Evolutionary conservation across 2,888 invertebrate species (phyloP), one percentile per base, ranked within the genome.

Genomic region (Microplitis manilae): DNA sequence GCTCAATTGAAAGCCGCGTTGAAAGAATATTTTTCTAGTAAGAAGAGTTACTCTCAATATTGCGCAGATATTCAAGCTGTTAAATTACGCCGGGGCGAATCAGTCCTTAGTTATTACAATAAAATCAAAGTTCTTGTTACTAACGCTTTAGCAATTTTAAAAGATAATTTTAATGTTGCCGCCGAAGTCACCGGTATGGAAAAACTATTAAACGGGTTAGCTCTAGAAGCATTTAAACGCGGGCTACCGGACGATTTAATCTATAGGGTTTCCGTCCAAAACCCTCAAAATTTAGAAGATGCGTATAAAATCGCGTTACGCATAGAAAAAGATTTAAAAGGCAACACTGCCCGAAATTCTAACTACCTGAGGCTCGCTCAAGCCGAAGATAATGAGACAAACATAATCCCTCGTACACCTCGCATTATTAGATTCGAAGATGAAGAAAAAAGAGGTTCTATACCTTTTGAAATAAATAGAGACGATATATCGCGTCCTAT

Each of bases 41-140:
- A 62, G 9, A 65, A 65, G 38, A 68, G 73, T 20, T 71, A 76
- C 60, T 71, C 77, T 30, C 70, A 61, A 17, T 74, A 79, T 69
- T 77, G 71, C 17, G 75, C 75, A 1, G 77, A 77, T 39, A 74
- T 79, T 13, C 76, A 75, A 77, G 74, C 62, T 0, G 71, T 76
- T 9, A 40, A 73, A 38, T 40, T 79, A 9, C 15, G 17, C 20
- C 73, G 62, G 38, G 68, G 64, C 8, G 72, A 77, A 71, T 68
- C 74, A 5, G 75, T 79, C 1, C 38, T 77, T 41, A 68, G 73
- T 67, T n/a, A 72, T 60, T n/a, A 40, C 71, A 6, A 72, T 61
- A 20, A 72, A 72, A 41, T 68, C 59, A 71, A 71, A 72, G 2
- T 40, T 7, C 9, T 73, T 41, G 13, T 15, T 5, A n/a, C 6